Evolutionary conservation across 53 echinoderm and acorn worm genomes (phyloP), one percentile per base, ranked within the genome.

Genomic region (Actinopyga echinites): DNA sequence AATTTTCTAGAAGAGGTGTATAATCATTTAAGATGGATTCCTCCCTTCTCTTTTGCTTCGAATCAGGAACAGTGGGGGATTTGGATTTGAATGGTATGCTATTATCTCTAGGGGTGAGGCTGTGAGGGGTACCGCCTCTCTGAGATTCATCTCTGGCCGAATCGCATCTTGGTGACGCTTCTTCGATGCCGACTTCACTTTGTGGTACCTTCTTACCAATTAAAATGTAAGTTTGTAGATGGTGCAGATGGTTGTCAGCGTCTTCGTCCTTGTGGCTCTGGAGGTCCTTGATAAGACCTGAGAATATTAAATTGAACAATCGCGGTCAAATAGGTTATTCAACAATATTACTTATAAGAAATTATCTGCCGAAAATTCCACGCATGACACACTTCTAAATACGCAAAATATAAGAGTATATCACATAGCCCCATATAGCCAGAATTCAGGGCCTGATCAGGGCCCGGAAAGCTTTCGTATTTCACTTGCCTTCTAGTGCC

Each of bases 211-310:
- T 68, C 38, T 68, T 68, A 5, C 75, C 75, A 30, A 75, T 75
- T 30, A 75, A 24, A 25, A 75, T 75, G 52, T 75, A 75, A 45
- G 75, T 75, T n/a, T 75, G 75, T 4, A 40, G 55, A 26, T 49
- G 75, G 10, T 75, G 75, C 3, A 75, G 55, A 45, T 44, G 49
- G 11, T 37, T 26, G 26, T 75, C 75, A 19, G 40, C 75, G 45
- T 75, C 49, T 53, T 75, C 75, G 21, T 75, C 55, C 24, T 28
- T 26, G 2, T 75, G 75, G 19, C 29, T 53, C 32, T 75, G 75
- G 10, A 75, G 55, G 23, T 75, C 49, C 45, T 75, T 75, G 44
- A 75, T 75, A 2, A 75, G 55, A 40, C 75, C 75, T 75, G 53
- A 17, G 3, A 26, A 75, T 26, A 54, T 19, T 42, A 6, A 62